Evolutionary conservation across 2,113 vertebrate species (phyloP).

Genomic region (Mandrillus leucophaeus): DNA sequence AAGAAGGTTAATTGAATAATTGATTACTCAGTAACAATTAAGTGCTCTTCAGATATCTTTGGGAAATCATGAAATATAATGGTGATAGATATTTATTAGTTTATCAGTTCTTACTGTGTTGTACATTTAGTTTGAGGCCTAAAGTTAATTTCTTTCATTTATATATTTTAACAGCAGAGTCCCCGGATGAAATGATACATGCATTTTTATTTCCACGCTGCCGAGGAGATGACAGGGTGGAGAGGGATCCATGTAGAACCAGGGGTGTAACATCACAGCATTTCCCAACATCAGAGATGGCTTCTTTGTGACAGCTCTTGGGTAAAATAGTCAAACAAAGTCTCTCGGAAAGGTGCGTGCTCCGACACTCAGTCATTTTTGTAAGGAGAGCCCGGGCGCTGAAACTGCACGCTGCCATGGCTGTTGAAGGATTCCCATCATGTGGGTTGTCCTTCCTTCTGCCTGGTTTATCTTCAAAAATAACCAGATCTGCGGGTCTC

Average conservation of each 20-base stretch:
- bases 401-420: fast-evolving
- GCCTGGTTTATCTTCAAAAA: not conserved
- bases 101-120: conserved; percentile 75
- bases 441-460: not conserved
- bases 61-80: conserved; percentile 80
- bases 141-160: conserved; percentile 79
- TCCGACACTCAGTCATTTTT: not conserved
- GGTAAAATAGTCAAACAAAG: conserved; percentile 6
- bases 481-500: not conserved
- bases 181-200: conserved; percentile 21
- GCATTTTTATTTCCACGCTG: conserved; percentile 27
- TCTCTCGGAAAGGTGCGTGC: not conserved
- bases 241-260: conserved; percentile 48
- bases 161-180: conserved; percentile 75
- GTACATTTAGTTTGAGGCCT: conserved; percentile 76
- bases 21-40: conserved; percentile 86
- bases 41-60: conserved; percentile 84
- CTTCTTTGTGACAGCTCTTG: not conserved
- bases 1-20: conserved; percentile 88
- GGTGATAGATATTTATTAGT: conserved; percentile 83
- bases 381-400: not conserved
- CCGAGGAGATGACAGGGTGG: not conserved
- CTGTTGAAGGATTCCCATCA: fast-evolving
- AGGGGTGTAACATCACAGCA: conserved; percentile 31
- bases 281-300: conserved; percentile 52